These are phyloP conservation scores for Belonocnema kinseyi DNA, from an alignment of 1,140 invertebrate genomes.

Conservation along the genomic window DNA sequence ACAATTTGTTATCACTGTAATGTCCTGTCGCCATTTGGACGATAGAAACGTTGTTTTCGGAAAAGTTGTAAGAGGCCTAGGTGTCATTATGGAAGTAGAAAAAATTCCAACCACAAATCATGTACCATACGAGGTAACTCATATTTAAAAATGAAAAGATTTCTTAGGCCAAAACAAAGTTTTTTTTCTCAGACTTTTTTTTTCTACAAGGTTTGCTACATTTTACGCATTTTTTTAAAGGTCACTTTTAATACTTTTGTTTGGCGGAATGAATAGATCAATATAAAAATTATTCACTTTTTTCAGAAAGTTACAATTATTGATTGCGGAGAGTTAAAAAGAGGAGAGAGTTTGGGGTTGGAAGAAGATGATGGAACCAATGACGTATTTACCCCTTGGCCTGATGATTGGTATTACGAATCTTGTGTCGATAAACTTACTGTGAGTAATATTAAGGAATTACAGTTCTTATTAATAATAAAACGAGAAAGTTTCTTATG, in stretches of 20 bases:
- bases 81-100: constrained; percentile 81
- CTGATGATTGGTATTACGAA: constrained; percentile 81
- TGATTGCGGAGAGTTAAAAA: constrained; percentile 84
- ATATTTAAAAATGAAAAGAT: constrained; percentile 16
- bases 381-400: constrained; percentile 84
- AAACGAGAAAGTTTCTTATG: not conserved
- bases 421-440: constrained; percentile 56
- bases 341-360: constrained; percentile 80
- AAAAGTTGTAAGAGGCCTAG: constrained; percentile 83
- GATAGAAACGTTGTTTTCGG: constrained; percentile 95
- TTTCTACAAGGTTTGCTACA: too few relatives aligned
- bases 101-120: constrained; percentile 77
- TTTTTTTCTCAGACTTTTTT: too few relatives aligned
- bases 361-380: constrained; percentile 82
- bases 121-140: constrained; percentile 75
- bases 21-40: constrained; percentile 89
- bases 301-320: constrained; percentile 80
- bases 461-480: constrained; percentile 18
- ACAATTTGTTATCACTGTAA: constrained; percentile 96
- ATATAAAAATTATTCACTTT: too few relatives aligned
- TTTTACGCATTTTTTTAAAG: too few relatives aligned
- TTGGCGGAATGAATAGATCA: too few relatives aligned
- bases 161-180: not conserved
- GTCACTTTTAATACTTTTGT: too few relatives aligned
- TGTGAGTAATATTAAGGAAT: constrained; percentile 56